Conservation (phyloP, 2,888 invertebrate species). For the Nomada ruficornis region DNA sequence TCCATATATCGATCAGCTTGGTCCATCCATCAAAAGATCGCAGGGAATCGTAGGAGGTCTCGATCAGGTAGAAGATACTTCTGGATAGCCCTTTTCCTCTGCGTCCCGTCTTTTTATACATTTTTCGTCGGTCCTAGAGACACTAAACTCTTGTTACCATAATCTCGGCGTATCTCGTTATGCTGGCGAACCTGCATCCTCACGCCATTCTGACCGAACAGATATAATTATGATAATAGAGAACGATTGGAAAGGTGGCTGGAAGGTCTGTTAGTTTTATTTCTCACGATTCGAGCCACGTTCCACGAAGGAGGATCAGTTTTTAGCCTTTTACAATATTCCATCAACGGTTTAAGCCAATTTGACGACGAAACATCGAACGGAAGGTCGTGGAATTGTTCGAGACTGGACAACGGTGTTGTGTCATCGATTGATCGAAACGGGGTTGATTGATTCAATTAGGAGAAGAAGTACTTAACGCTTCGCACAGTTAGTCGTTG, state of each 20-base stretch:
- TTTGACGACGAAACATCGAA: conserved; percentile 1
- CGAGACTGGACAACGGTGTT: background rate
- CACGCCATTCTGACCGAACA: conserved; percentile 4
- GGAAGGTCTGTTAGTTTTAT: background rate
- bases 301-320: conserved; percentile 5
- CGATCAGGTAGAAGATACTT: background rate
- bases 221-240: conserved; percentile 48
- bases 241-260: conserved; percentile 23
- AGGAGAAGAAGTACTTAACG: conserved; percentile 6
- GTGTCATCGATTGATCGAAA: conserved; percentile 14
- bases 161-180: conserved; percentile 11
- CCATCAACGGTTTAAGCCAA: background rate
- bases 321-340: background rate
- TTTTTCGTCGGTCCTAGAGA: background rate
- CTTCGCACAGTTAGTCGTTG: background rate
- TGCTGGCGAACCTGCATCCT: background rate
- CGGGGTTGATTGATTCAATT: conserved; percentile 5
- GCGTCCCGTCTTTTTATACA: conserved; percentile 24
- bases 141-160: conserved; percentile 23
- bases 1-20: conserved; percentile 6
- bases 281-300: conserved; percentile 15
- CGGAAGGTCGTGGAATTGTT: background rate
- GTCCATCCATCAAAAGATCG: conserved; percentile 39
- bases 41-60: conserved; percentile 16
- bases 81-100: background rate